phyloP scores from a whole-genome alignment of 2,888 invertebrate genomes.

The Carterocephalus palaemon region DNA sequence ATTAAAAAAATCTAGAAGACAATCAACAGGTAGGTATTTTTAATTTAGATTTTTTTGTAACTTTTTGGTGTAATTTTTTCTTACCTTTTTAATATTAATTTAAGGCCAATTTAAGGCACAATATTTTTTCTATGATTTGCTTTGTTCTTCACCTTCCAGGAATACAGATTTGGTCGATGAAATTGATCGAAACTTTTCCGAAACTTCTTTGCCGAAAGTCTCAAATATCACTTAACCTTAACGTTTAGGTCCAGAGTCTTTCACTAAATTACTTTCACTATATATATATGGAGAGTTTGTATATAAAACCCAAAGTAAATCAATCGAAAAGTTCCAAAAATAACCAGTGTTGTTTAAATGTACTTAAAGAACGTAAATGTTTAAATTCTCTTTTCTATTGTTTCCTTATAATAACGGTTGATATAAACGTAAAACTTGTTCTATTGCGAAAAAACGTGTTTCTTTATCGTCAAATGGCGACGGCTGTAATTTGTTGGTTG shows the following conservation, averaged over 20 bases:
- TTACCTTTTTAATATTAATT: conserved; percentile 75
- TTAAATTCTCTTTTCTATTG: conserved; percentile 79
- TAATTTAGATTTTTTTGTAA: conserved; percentile 66
- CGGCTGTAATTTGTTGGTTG: conserved; percentile 60
- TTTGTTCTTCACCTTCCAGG: conserved; percentile 58
- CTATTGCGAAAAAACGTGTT: conserved; percentile 81
- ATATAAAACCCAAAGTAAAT: conserved; percentile 75
- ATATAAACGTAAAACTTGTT: conserved; percentile 80
- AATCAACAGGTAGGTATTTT: conserved; percentile 73
- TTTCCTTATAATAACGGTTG: conserved; percentile 78
- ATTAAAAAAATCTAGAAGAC: conserved; percentile 76
- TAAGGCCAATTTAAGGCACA: conserved; percentile 80
- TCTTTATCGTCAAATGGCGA: conserved; percentile 79
- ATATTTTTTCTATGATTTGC: conserved; percentile 57
- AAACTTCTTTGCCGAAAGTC: conserved; percentile 67
- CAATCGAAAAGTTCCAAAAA: conserved; percentile 75
- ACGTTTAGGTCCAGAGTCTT: conserved; percentile 67
- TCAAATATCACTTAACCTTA: conserved; percentile 76
- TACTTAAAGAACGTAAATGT: conserved; percentile 73
- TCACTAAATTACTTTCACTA: conserved; percentile 73
- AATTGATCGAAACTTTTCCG: conserved; percentile 73
- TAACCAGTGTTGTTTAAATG: conserved; percentile 79
- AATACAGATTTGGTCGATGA: conserved; percentile 67
- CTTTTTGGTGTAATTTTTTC: conserved; percentile 65
- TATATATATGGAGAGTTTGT: conserved; percentile 75